These are phyloP conservation scores for Asobara japonica DNA, from an alignment of 1,140 invertebrate genomes.

Conservation along the genomic window DNA sequence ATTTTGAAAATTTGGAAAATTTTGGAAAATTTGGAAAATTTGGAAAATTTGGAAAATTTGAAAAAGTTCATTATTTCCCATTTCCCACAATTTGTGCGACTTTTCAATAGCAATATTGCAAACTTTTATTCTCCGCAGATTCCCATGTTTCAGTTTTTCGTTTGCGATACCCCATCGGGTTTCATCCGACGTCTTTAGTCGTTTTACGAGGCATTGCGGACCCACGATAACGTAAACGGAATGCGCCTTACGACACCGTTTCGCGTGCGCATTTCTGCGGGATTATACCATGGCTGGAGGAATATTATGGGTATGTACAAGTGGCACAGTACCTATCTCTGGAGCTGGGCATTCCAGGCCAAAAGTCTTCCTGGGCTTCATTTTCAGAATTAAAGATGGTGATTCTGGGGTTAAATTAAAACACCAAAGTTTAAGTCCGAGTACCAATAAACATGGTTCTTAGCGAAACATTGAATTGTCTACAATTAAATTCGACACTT, in stretches of 20 bases:
- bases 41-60: too few species aligned
- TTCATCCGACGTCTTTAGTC: slow-evolving; percentile 7
- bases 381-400: slow-evolving; percentile 37
- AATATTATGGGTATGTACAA: not conserved
- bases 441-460: too few species aligned
- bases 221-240: slow-evolving; percentile 48
- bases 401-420: too few species aligned
- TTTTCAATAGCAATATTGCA: too few species aligned
- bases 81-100: too few species aligned
- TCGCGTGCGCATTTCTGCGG: slow-evolving; percentile 23
- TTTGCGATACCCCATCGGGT: not conserved
- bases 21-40: too few species aligned
- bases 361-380: slow-evolving; percentile 32
- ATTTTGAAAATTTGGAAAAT: too few species aligned
- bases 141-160: not conserved
- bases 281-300: slow-evolving; percentile 5
- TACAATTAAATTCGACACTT: too few species aligned
- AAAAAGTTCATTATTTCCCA: too few species aligned
- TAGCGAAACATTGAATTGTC: too few species aligned
- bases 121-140: too few species aligned
- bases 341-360: slow-evolving; percentile 38
- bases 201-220: slow-evolving; percentile 34
- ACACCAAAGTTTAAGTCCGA: too few species aligned
- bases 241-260: slow-evolving; percentile 43
- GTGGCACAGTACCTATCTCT: slow-evolving; percentile 36